Percentiles rank a stretch among this genome's conserved stretches.
phyloP scores from a whole-genome alignment of 2,113 vertebrate species.

The Anas platyrhynchos region DNA sequence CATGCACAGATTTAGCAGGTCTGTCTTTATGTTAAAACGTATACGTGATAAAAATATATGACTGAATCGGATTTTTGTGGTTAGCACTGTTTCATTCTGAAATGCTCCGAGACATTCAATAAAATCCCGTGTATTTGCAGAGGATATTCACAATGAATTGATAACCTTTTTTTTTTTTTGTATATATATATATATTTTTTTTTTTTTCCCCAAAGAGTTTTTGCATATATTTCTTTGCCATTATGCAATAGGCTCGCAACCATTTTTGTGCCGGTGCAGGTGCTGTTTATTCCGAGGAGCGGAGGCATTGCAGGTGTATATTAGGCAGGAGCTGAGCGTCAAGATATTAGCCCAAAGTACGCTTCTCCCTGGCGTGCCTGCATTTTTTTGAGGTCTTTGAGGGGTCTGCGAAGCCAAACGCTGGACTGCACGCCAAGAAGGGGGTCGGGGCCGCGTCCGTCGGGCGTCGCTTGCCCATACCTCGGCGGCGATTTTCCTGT shows the following conservation, averaged over 20 bases:
- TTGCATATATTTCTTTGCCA: background rate
- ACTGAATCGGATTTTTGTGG: background rate
- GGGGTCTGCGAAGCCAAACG: background rate
- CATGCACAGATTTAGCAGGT: background rate
- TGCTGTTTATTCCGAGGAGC: background rate
- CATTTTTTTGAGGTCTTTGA: background rate
- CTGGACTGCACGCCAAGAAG: background rate
- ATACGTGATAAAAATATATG: conserved; percentile 4
- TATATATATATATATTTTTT: too few relatives aligned
- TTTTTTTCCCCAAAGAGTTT: background rate
- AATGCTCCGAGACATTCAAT: background rate
- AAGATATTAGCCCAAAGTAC: background rate
- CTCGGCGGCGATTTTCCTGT: background rate
- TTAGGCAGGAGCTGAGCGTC: background rate
- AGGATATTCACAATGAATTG: background rate
- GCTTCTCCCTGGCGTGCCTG: background rate
- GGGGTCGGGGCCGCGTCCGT: background rate
- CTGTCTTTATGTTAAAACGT: background rate
- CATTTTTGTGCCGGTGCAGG: background rate
- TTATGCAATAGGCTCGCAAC: background rate
- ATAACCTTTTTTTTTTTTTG: background rate
- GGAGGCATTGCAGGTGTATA: background rate
- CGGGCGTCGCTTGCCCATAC: background rate
- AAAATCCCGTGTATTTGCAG: background rate
- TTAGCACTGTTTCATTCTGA: background rate